Base-by-base conservation (phyloP, 2,113 vertebrate species). In the Chaetodon trifascialis region DNA sequence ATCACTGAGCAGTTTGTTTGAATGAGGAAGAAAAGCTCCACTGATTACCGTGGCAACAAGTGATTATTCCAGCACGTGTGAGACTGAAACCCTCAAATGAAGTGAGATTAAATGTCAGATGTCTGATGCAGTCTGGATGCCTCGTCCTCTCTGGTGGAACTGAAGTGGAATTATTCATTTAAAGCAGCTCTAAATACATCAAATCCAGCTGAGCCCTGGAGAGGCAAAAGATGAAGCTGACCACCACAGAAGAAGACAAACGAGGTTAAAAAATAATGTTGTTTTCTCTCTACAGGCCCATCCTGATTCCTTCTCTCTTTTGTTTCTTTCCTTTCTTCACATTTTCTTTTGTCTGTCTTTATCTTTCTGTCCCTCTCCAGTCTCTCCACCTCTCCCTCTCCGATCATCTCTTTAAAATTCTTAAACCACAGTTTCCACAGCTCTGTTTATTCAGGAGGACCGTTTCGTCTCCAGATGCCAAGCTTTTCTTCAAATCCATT, bases 401-500 rank as follows among this genome's bases (percentile, higher is more conserved):
- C 17, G 19, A 23, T 76, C 63, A 56, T 76, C 36, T 73, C 11
- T 36, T 79, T 66, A 79, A 9, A 79, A 65, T n/a, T 23, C 52
- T 23, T 4, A 40, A 40, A 40, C 23, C 64, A 59, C 75, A 49
- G 30, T 77, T 68, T 68, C 47, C 72, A 59, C 58, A 55, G 34
- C 46, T n/a, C 11, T 46, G 65, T 83, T 30, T 83, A 64, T 85
- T 73, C 42, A 66, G 15, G 30, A 30, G 30, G 80, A 42, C 66
- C 73, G 60, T 64, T 80, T 65, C 44, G n/a, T 72, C 49, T 54
- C 74, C 2, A 34, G 65, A 71, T 49, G 52, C 15, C 7, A 30
- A 60, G 52, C 42, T 49, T 74, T 73, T 71, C 52, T 36, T 82
- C 60, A 46, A 60, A 82, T 86, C 83, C 8, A 47, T 51, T 51